Evolutionary conservation across 2,113 vertebrate genomes (phyloP).

Genomic region (Cathartes aura): DNA sequence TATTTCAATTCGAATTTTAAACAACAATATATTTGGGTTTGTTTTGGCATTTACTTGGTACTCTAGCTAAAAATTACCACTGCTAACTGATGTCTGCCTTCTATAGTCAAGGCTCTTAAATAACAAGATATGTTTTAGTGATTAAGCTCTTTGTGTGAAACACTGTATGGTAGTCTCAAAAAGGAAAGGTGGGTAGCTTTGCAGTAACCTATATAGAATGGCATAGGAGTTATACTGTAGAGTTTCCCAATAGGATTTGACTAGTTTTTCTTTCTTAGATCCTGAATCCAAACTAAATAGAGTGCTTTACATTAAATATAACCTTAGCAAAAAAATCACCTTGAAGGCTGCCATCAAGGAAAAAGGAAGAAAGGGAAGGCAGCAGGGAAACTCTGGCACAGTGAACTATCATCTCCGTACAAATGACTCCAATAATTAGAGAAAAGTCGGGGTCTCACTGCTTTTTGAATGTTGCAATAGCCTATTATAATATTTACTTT

Average conservation of each 20-base stretch:
- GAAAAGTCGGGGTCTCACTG: not conserved
- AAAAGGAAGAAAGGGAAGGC: not conserved
- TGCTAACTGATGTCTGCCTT: not conserved
- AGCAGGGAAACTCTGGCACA: not conserved
- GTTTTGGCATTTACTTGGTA: not conserved
- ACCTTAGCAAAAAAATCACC: not conserved
- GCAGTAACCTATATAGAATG: not conserved
- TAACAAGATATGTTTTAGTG: not conserved
- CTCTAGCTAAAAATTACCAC: not conserved
- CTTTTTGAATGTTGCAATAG: not conserved
- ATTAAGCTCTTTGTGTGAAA: not conserved
- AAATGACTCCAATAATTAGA: not conserved
- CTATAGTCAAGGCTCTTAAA: not conserved
- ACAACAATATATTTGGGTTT: not conserved
- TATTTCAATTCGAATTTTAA: not conserved
- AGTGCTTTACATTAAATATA: not conserved
- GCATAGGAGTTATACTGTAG: not conserved
- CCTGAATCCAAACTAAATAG: not conserved
- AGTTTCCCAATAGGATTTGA: constrained; percentile 12
- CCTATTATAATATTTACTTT: constrained; percentile 2
- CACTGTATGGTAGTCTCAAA: not conserved
- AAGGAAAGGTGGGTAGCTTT: not conserved
- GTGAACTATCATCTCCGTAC: not conserved
- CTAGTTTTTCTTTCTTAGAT: not conserved
- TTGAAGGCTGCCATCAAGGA: not conserved